phyloP scores from a whole-genome alignment of 2,113 vertebrate genomes.

The Aplodontia rufa region DNA sequence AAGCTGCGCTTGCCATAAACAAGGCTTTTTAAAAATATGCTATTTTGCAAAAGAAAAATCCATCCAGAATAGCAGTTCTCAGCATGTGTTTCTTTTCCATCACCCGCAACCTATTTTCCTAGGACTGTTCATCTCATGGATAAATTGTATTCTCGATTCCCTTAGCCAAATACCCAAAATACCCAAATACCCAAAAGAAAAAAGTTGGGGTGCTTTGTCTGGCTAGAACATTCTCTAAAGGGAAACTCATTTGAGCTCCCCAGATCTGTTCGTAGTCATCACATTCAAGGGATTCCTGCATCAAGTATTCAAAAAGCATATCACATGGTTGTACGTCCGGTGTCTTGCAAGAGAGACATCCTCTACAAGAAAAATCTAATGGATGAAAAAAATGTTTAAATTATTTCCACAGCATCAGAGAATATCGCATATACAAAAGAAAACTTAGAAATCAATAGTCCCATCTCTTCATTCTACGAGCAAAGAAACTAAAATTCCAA shows the following conservation, averaged over 20 bases:
- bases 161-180: too few relatives aligned
- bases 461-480: background rate
- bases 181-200: constrained; percentile 13
- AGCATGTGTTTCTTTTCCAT: background rate
- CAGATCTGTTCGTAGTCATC: background rate
- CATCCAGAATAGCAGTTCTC: background rate
- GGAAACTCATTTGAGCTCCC: background rate
- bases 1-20: background rate
- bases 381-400: background rate
- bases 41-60: constrained; percentile 38
- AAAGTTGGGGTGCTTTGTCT: background rate
- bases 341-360: background rate
- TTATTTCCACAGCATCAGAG: constrained; percentile 13
- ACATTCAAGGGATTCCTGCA: background rate
- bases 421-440: background rate
- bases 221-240: constrained; percentile 37
- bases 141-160: background rate
- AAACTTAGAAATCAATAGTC: background rate
- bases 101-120: background rate
- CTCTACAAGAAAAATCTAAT: background rate
- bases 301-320: background rate
- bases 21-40: constrained; percentile 12
- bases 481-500: constrained; percentile 40
- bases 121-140: background rate
- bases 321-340: background rate